Conservation (phyloP, 2,888 invertebrate genomes). For the Helobdella robusta region DNA sequence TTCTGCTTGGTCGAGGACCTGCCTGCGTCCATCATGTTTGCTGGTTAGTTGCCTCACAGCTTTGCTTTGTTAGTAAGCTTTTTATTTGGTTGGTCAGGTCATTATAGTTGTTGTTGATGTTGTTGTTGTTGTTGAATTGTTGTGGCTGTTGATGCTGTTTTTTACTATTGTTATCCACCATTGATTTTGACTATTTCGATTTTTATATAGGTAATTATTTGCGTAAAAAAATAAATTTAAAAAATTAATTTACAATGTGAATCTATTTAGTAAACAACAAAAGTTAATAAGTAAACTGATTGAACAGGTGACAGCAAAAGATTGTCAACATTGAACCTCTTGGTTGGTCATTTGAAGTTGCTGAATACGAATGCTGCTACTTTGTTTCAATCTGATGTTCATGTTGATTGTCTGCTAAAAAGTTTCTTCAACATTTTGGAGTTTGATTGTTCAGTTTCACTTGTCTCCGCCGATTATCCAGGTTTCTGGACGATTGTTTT, state of each 20-base stretch:
- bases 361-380: background rate
- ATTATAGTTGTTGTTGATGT: too few species aligned
- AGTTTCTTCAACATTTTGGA: constrained; percentile 8
- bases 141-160: too few species aligned
- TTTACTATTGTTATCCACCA: too few species aligned
- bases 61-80: too few species aligned
- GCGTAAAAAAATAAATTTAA: background rate
- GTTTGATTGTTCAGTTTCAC: background rate
- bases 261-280: too few species aligned
- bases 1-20: background rate
- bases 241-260: background rate
- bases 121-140: too few species aligned
- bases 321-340: background rate
- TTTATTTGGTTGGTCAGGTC: too few species aligned
- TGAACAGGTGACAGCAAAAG: background rate
- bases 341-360: constrained; percentile 3
- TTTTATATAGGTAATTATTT: background rate
- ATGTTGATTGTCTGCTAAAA: background rate
- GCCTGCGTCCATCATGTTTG: background rate
- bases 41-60: too few species aligned
- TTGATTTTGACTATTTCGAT: too few species aligned
- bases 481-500: too few species aligned
- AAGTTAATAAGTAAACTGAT: too few species aligned
- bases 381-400: background rate
- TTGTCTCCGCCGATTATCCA: background rate